A percentile compares a stretch with the other conserved stretches of the same genome.
phyloP scores from a whole-genome alignment of 2,888 invertebrate species.

The Callosobruchus maculatus region DNA sequence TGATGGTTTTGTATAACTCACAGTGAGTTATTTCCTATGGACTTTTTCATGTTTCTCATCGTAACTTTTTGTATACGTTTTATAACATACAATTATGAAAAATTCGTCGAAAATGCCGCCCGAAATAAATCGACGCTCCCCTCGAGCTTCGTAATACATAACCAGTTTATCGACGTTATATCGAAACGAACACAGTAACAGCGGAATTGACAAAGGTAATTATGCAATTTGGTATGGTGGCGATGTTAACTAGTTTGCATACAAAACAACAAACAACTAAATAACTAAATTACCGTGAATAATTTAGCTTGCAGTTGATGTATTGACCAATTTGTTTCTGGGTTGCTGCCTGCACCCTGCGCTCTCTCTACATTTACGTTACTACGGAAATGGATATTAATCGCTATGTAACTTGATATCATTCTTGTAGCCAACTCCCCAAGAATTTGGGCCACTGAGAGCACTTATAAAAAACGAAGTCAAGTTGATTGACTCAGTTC shows the following conservation, averaged over 20 bases:
- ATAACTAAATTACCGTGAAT: background rate
- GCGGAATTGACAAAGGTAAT: background rate
- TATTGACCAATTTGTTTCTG: background rate
- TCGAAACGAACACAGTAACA: background rate
- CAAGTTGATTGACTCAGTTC: too few species aligned
- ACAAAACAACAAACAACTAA: background rate
- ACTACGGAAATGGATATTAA: background rate
- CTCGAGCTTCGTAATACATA: background rate
- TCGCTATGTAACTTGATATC: background rate
- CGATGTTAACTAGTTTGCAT: background rate
- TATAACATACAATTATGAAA: background rate
- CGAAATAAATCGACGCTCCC: background rate
- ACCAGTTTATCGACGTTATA: background rate
- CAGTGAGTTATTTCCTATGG: too few species aligned
- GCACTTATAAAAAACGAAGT: too few species aligned
- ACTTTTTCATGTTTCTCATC: too few species aligned
- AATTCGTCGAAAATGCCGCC: background rate
- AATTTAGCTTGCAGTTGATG: background rate
- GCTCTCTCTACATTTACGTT: background rate
- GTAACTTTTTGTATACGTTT: too few species aligned
- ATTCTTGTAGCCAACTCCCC: too few species aligned
- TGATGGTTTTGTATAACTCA: too few species aligned
- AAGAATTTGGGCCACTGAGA: too few species aligned
- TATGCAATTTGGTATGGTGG: background rate
- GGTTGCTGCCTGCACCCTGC: background rate